phyloP scores from a whole-genome alignment of 2,797 vertebrate species.

The Synaphobranchus kaupii region DNA sequence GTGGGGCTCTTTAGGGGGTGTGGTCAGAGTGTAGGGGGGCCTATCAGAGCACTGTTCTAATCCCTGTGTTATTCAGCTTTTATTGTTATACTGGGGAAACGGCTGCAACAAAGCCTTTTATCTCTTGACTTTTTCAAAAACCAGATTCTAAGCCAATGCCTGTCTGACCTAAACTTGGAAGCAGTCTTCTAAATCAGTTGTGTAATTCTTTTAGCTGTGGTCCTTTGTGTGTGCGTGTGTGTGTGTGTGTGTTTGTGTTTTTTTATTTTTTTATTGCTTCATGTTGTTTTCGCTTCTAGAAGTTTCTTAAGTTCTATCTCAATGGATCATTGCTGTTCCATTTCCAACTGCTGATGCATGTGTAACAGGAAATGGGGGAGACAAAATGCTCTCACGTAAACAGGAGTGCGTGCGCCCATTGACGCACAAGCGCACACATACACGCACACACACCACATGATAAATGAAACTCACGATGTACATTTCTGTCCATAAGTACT shows the following conservation, averaged over 20 bases:
- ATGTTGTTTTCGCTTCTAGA: slow-evolving; percentile 48
- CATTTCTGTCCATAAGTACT: slow-evolving; percentile 23
- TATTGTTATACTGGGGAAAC: slow-evolving; percentile 40
- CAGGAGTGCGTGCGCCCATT: background rate
- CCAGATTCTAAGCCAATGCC: slow-evolving; percentile 37
- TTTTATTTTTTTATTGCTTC: background rate
- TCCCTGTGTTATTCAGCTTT: slow-evolving; percentile 35
- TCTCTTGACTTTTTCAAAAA: slow-evolving; percentile 19
- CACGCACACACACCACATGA: slow-evolving; percentile 30
- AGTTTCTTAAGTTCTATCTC: slow-evolving; percentile 63
- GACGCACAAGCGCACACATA: background rate
- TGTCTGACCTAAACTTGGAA: slow-evolving; percentile 25
- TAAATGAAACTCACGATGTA: slow-evolving; percentile 10
- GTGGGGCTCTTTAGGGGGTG: background rate
- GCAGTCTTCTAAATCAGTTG: background rate
- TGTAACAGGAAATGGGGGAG: background rate
- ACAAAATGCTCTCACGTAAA: background rate
- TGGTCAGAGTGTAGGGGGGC: background rate
- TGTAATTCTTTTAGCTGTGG: slow-evolving; percentile 21
- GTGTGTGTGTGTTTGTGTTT: background rate
- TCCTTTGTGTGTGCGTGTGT: background rate
- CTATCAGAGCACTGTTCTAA: slow-evolving; percentile 40
- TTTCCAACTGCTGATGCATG: slow-evolving; percentile 52
- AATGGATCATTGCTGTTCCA: slow-evolving; percentile 47
- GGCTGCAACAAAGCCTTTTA: slow-evolving; percentile 22